Percentiles rank a stretch among this genome's conserved stretches.
Conservation (phyloP, 2,888 invertebrate species). For the Bedellia somnulentella region DNA sequence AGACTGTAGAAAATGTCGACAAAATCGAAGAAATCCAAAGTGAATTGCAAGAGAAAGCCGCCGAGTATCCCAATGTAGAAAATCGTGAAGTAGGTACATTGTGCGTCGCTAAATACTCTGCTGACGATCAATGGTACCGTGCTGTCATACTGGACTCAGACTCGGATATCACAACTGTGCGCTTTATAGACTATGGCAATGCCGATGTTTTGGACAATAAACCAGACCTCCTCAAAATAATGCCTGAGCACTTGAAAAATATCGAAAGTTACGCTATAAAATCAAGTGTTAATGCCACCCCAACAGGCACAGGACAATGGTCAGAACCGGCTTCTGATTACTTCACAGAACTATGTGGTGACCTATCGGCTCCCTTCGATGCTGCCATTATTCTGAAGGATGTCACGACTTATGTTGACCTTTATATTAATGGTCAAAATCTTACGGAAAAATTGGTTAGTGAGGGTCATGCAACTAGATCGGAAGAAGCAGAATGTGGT, state of each 20-base stretch:
- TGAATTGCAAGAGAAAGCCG: constrained; percentile 63
- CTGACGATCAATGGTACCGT: constrained; percentile 89
- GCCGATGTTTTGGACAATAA: constrained; percentile 72
- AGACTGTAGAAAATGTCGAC: constrained; percentile 59
- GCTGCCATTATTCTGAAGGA: constrained; percentile 61
- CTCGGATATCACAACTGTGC: constrained; percentile 72
- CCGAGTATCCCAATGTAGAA: constrained; percentile 51
- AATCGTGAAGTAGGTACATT: constrained; percentile 63
- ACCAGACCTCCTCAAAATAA: constrained; percentile 60
- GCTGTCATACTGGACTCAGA: constrained; percentile 83
- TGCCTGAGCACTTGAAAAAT: constrained; percentile 61
- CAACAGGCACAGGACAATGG: constrained; percentile 66
- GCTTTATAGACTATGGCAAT: constrained; percentile 79
- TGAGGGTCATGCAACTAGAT: constrained; percentile 58
- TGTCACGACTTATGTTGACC: constrained; percentile 64
- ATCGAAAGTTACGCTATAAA: constrained; percentile 62
- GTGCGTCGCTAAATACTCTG: constrained; percentile 79
- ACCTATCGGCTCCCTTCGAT: constrained; percentile 47
- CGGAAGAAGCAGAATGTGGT: constrained; percentile 54
- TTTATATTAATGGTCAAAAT: constrained; percentile 63
- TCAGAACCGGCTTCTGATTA: constrained; percentile 64
- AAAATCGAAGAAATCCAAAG: constrained; percentile 64
- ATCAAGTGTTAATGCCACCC: constrained; percentile 69
- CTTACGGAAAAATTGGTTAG: constrained; percentile 63
- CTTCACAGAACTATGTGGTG: constrained; percentile 53